Base-by-base conservation (phyloP, 2,888 invertebrate species). In the Seira sanloemensis region DNA sequence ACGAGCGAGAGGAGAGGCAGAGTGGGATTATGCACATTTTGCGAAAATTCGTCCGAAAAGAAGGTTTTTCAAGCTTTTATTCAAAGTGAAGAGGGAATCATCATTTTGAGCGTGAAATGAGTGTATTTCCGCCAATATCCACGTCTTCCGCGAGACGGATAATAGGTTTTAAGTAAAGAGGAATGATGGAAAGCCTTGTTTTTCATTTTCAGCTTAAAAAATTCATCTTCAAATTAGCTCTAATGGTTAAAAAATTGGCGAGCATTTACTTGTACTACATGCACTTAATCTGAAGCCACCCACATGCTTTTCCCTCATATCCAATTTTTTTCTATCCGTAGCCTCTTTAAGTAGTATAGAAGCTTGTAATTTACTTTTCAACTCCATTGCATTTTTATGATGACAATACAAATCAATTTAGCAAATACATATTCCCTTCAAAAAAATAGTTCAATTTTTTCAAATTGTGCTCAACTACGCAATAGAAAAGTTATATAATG, bases 241-340 rank as follows among this genome's bases (percentile, higher is more conserved):
- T 12, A 50, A n/a, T 50, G 50, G 16, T 12, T 12, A 50, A 50
- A 50, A 50, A 50, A 50, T 50, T 2, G 50, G 50, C 50, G 12
- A 18, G 50, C 50, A 18, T 50, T 50, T 50, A n/a, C 50, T 50
- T 50, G 50, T 50, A 50, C 2, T 50, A 50, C 50, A 50, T 50
- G 50, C 50, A 50, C 50, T 50, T 50, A 50, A 50, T 50, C 50
- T 50, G n/a, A 18, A 50, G 50, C 50, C 50, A 50, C 50, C 50
- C 50, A 50, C 50, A 50, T 50, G n/a, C 50, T 50, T n/a, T n/a
- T n/a, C n/a, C n/a, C n/a, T n/a, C n/a, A n/a, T n/a, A n/a, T n/a
- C n/a, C 2, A 50, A 50, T 12, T 50, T 50, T 50, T 50, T 16
- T 50, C n/a, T 50, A 50, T 18, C 50, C 2, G 50, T 50, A 50